phyloP scores from a whole-genome alignment of 1,140 invertebrate species.

The Notospermus geniculatus region DNA sequence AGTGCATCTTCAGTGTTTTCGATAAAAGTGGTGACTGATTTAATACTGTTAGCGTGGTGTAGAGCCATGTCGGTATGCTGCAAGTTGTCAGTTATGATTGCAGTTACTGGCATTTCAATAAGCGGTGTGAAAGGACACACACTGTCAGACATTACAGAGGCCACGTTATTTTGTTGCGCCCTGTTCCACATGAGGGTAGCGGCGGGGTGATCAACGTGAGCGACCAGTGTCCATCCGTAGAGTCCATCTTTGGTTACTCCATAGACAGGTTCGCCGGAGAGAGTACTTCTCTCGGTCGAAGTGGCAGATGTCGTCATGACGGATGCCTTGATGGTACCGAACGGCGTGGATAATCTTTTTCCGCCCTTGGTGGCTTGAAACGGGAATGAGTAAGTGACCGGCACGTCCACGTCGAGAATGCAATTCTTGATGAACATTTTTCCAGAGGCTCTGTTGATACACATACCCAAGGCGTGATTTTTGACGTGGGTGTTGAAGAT shows the following conservation, averaged over 20 bases:
- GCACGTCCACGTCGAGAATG: constrained; percentile 1
- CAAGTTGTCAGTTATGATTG: neutral
- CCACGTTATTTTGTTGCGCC: neutral
- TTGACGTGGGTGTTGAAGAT: constrained; percentile 5
- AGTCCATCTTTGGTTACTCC: neutral
- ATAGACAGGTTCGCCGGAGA: neutral
- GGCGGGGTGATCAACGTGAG: constrained; percentile 4
- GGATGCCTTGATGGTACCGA: neutral
- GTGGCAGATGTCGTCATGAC: neutral
- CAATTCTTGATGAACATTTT: neutral
- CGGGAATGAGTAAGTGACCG: constrained; percentile 8
- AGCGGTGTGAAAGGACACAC: constrained; percentile 1
- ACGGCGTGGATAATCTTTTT: constrained; percentile 1
- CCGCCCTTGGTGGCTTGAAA: constrained; percentile 4
- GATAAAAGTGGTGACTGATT: neutral
- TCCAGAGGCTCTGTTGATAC: neutral
- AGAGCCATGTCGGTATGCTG: constrained; percentile 5
- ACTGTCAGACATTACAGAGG: neutral
- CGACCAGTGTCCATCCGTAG: neutral
- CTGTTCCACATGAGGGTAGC: neutral
- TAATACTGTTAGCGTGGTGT: neutral
- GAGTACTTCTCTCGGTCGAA: neutral
- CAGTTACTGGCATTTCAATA: constrained; percentile 1
- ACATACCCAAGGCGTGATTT: neutral
- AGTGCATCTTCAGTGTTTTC: neutral